These are phyloP conservation scores for Schizopygopsis malacanthus DNA, from an alignment of 2,797 vertebrate species.

Conservation along the genomic window DNA sequence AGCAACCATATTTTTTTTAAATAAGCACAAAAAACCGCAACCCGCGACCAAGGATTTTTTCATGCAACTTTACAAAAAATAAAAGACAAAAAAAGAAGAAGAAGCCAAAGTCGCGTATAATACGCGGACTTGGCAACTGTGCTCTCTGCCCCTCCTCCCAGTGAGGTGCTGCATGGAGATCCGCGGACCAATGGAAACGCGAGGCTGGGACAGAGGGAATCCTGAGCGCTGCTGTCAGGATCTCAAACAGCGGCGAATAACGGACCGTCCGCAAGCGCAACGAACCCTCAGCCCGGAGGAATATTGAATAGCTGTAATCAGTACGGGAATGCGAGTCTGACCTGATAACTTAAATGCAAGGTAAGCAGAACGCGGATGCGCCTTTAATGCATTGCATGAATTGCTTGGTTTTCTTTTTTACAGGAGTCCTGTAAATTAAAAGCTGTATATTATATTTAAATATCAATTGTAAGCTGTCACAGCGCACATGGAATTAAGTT, in stretches of 20 bases:
- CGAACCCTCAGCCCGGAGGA: conserved; percentile 72
- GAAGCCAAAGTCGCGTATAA: no score
- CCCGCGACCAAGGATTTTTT: no score
- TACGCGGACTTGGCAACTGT: no score
- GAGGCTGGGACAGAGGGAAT: conserved; percentile 70
- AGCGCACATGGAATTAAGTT: background rate
- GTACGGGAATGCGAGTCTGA: conserved; percentile 50
- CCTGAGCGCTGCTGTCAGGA: conserved; percentile 57
- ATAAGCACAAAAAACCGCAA: no score
- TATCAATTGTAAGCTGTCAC: background rate
- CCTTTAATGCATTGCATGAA: background rate
- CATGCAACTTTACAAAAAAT: no score
- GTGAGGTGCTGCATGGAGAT: conserved; percentile 59
- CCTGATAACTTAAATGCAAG: conserved; percentile 64
- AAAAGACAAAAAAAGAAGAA: no score
- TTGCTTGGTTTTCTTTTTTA: background rate
- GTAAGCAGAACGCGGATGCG: conserved; percentile 66
- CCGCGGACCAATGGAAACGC: conserved; percentile 74
- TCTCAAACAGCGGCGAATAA: conserved; percentile 56
- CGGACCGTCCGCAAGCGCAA: conserved; percentile 52
- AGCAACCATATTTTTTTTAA: no score
- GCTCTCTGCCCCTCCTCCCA: no score
- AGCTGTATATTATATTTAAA: background rate
- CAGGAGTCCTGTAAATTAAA: background rate
- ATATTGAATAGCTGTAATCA: conserved; percentile 63